These are phyloP conservation scores for Haliclona indistincta DNA, from an alignment of 37 sponge, comb jelly and placozoan genomes.

Conservation along the genomic window DNA sequence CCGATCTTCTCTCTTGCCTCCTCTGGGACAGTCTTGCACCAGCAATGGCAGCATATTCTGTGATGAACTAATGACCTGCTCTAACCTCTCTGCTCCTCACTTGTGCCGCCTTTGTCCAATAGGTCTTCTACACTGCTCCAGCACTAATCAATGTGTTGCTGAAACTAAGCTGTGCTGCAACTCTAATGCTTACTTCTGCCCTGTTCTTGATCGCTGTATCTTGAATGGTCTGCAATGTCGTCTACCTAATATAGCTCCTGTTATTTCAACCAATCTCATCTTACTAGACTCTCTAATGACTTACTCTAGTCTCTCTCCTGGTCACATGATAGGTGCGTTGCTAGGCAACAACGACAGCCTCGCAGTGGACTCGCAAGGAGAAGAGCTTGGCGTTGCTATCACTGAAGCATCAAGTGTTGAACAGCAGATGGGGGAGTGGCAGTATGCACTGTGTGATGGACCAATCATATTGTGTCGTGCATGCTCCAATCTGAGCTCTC, in stretches of 20 bases:
- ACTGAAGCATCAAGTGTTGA: slow-evolving; percentile 16
- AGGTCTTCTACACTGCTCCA: slow-evolving; percentile 28
- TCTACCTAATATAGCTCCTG: slow-evolving; percentile 73
- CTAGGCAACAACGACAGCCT: slow-evolving; percentile 42
- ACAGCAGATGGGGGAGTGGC: slow-evolving; percentile 63
- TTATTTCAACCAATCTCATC: slow-evolving; percentile 12
- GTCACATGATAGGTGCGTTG: slow-evolving; percentile 52
- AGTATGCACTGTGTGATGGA: slow-evolving; percentile 46
- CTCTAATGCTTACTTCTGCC: slow-evolving; percentile 34
- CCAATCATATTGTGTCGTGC: background rate
- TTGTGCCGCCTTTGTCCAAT: slow-evolving; percentile 71
- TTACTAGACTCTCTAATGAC: slow-evolving; percentile 30
- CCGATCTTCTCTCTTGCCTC: slow-evolving; percentile 8
- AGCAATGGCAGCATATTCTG: slow-evolving; percentile 48
- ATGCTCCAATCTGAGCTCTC: slow-evolving; percentile 20
- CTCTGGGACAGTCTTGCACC: slow-evolving; percentile 27
- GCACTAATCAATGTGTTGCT: slow-evolving; percentile 47
- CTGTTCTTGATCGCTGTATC: slow-evolving; percentile 48
- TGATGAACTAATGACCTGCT: slow-evolving; percentile 40
- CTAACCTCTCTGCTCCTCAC: slow-evolving; percentile 35
- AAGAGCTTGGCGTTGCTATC: slow-evolving; percentile 70
- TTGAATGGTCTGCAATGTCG: slow-evolving; percentile 20
- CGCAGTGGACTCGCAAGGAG: slow-evolving; percentile 66
- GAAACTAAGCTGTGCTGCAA: slow-evolving; percentile 45
- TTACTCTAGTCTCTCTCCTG: slow-evolving; percentile 2